phyloP scores from a whole-genome alignment of 2,113 vertebrate genomes.

The Telmatochromis sp. region DNA sequence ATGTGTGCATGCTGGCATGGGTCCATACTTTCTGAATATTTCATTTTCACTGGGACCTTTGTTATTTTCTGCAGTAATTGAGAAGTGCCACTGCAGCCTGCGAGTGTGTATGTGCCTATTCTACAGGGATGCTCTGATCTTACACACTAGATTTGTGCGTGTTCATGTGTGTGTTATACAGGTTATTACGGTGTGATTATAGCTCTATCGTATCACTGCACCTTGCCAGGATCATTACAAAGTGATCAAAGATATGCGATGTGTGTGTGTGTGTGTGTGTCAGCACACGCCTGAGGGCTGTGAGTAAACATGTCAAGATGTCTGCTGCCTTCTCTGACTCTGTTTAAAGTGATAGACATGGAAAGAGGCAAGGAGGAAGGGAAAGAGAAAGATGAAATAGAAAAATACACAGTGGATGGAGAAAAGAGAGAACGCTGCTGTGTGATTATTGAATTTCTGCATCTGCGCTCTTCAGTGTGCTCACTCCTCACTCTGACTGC shows the following conservation, averaged over 20 bases:
- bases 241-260: constrained; percentile 22
- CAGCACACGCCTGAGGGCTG: background rate
- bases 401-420: background rate
- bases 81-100: background rate
- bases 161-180: background rate
- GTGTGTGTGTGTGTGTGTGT: background rate
- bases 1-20: background rate
- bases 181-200: constrained; percentile 16
- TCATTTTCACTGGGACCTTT: constrained; percentile 10
- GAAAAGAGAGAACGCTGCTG: background rate
- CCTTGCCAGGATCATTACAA: constrained; percentile 33
- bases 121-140: background rate
- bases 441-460: background rate
- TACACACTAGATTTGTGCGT: background rate
- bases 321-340: constrained; percentile 15
- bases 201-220: constrained; percentile 20
- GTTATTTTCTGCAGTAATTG: constrained; percentile 32
- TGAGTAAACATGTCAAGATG: constrained; percentile 43
- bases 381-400: background rate
- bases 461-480: background rate
- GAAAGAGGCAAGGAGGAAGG: background rate
- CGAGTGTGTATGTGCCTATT: background rate
- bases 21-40: constrained; percentile 14
- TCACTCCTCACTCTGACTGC: background rate
- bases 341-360: background rate